A percentile compares a stretch with the other conserved stretches of the same genome.
Conservation (phyloP, 1,140 invertebrate species). For the Stegodyphus dumicola region DNA sequence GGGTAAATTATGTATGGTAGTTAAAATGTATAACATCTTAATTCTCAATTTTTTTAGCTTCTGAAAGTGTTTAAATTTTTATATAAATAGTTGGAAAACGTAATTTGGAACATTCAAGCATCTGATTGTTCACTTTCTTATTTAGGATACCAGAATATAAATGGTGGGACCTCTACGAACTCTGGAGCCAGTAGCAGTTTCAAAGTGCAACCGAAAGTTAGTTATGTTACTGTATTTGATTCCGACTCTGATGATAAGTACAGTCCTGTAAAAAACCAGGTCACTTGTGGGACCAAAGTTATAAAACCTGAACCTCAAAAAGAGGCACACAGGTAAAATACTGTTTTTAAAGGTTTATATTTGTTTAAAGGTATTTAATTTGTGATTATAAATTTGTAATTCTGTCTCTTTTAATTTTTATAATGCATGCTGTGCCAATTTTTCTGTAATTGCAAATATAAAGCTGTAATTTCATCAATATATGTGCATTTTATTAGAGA, state of each 20-base stretch:
- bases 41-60: too few relatives aligned
- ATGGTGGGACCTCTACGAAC: background rate
- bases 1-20: too few relatives aligned
- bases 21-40: too few relatives aligned
- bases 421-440: too few relatives aligned
- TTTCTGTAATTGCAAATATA: too few relatives aligned
- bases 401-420: too few relatives aligned
- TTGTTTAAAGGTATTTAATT: background rate
- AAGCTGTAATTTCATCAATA: too few relatives aligned
- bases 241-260: constrained; percentile 78
- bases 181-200: background rate
- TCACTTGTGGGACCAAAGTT: constrained; percentile 49
- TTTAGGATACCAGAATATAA: background rate
- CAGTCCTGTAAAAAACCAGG: constrained; percentile 70
- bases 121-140: too few relatives aligned
- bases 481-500: too few relatives aligned
- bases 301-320: constrained; percentile 64
- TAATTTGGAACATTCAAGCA: too few relatives aligned
- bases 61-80: too few relatives aligned
- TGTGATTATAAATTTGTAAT: background rate
- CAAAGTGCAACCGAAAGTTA: constrained; percentile 78
- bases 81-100: too few relatives aligned
- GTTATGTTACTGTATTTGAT: constrained; percentile 82
- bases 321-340: constrained; percentile 35
- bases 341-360: background rate